These are phyloP conservation scores for Corydoras maculifer DNA, from an alignment of 2,113 vertebrate genomes.

Conservation along the genomic window DNA sequence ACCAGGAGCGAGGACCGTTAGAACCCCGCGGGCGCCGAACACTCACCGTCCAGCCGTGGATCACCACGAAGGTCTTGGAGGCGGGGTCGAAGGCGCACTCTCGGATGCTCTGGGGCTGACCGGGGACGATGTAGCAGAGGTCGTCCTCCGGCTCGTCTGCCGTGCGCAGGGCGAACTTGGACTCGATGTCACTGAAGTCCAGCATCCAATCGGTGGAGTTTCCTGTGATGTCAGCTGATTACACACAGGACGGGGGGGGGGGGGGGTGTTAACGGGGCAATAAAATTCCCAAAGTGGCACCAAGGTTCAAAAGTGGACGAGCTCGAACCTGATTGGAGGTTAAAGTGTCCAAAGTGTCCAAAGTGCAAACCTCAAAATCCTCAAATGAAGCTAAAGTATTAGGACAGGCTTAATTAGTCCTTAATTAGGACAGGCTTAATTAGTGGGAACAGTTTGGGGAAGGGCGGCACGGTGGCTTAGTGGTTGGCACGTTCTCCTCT, in stretches of 20 bases:
- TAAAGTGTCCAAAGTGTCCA: too few relatives aligned
- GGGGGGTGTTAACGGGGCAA: too few relatives aligned
- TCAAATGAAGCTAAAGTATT: too few relatives aligned
- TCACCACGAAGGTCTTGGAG: constrained; percentile 84
- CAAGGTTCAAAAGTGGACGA: background rate
- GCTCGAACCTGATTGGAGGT: too few relatives aligned
- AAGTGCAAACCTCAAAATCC: too few relatives aligned
- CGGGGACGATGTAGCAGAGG: constrained; percentile 81
- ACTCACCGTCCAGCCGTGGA: constrained; percentile 96
- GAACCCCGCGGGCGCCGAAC: too few relatives aligned
- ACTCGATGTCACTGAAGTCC: constrained; percentile 74
- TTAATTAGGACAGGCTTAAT: too few relatives aligned
- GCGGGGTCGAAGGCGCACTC: constrained; percentile 81
- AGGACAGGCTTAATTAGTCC: too few relatives aligned
- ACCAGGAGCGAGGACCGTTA: too few relatives aligned
- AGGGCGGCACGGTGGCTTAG: too few relatives aligned
- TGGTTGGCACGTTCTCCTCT: too few relatives aligned
- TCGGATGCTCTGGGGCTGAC: constrained; percentile 68
- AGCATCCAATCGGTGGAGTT: constrained; percentile 53
- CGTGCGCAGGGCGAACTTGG: constrained; percentile 84
- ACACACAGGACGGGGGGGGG: constrained; percentile 15
- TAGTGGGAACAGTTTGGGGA: too few relatives aligned
- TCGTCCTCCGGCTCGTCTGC: constrained; percentile 77
- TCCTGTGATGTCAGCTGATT: constrained; percentile 53
- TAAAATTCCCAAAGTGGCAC: background rate